Evolutionary conservation across 35 echinoderm and acorn worm species (phyloP).

Genomic region (Strongylocentrotus purpuratus): DNA sequence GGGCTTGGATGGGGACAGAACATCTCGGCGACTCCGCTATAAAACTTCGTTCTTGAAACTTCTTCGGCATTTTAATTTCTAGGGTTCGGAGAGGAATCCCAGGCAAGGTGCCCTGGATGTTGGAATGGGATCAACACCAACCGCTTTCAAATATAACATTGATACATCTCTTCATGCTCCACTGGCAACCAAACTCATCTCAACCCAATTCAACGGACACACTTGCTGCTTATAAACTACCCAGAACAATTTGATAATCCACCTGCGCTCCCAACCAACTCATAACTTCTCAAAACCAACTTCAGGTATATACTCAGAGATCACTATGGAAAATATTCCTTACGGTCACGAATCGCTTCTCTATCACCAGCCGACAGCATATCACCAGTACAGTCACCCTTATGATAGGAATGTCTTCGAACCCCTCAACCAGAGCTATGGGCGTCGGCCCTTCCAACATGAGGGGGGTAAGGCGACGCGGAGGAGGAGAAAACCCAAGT

Average conservation of each 20-base stretch:
- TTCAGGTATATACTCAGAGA: background rate
- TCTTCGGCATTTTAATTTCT: background rate
- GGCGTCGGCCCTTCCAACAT: constrained; percentile 6
- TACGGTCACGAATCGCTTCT: constrained; percentile 6
- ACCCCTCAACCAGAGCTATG: background rate
- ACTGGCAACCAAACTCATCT: background rate
- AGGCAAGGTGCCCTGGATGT: background rate
- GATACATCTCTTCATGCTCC: background rate
- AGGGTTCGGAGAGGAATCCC: background rate
- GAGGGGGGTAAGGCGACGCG: constrained; percentile 38
- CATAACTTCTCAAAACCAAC: background rate
- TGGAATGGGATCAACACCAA: background rate
- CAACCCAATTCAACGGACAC: background rate
- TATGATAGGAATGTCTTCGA: constrained; percentile 34
- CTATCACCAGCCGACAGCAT: background rate
- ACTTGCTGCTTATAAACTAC: background rate
- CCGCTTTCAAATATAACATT: background rate
- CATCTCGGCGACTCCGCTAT: constrained; percentile 6
- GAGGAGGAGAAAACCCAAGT: constrained; percentile 87
- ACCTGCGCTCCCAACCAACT: background rate
- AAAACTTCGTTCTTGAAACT: constrained; percentile 1
- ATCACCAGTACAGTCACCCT: background rate
- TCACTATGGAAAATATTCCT: constrained; percentile 34
- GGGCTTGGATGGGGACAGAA: background rate
- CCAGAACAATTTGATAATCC: background rate